Evolutionary conservation across 2,888 invertebrate species (phyloP), one percentile per base, ranked within the genome.

Genomic region (Cyaniris semiargus): DNA sequence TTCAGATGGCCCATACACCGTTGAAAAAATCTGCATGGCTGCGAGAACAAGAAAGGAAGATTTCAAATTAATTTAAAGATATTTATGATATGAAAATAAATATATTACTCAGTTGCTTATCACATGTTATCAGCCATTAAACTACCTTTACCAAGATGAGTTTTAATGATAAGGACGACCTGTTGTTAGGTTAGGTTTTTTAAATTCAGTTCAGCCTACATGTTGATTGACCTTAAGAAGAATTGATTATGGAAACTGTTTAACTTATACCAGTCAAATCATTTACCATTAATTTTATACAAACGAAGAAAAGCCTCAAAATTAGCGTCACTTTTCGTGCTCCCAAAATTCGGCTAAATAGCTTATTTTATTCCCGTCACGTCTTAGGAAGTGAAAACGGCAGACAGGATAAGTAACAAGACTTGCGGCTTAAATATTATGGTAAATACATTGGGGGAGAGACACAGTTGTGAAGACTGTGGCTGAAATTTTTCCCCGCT

Each of bases 1-100:
- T 44, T 31, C 89, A 95, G 95, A 94, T 86, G 94, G 94, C 5
- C 92, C 94, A 0, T 92, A 89, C 79, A 94, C 94, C 1, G 86
- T 93, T 7, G 94, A 91, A 78, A 86, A 88, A 53, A 79, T 79
- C 31, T 78, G 77, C 10, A 58, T 83, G n/a, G 80, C 84, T 6
- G 80, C 81, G 7, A 77, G 81, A 6, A 80, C 82, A 8, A 80
- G 77, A n/a, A 75, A 78, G 23, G 79, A 83, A 70, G 82, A 83
- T 56, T 84, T 82, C 76, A 82, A 79, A 79, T 82, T 81, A 75
- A 78, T 81, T 75, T 81, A 78, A 77, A 21, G 5, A 23, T 10
- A 4, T 8, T 23, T 23, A 48, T 48, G 15, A 48, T 48, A 18
- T 5, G 1, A 53, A 53, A 53, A 53, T 53, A 53, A 18, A 48